A percentile compares a stretch with the other conserved stretches of the same genome.
These are phyloP conservation scores for Ectemnius cavifrons DNA, from an alignment of 2,888 invertebrate genomes.

Conservation along the genomic window DNA sequence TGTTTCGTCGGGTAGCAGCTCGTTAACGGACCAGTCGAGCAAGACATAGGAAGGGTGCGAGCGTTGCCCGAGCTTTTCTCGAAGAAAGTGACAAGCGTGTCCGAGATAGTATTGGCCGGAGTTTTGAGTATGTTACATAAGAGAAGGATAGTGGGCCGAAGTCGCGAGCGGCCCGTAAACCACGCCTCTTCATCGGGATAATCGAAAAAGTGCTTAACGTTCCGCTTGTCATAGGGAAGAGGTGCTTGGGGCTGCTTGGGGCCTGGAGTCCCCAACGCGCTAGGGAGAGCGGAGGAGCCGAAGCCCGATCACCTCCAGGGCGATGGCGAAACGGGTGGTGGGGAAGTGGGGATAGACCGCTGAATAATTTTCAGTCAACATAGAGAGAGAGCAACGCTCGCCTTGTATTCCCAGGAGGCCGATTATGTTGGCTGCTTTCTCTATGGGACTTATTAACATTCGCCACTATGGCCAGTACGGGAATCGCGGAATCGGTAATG, in stretches of 20 bases:
- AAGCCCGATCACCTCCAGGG: too few species aligned
- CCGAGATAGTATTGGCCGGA: slow-evolving; percentile 29
- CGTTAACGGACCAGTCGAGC: neutral
- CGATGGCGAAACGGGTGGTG: too few species aligned
- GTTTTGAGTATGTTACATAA: slow-evolving; percentile 36
- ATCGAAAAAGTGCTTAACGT: slow-evolving; percentile 3
- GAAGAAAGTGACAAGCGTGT: slow-evolving; percentile 5
- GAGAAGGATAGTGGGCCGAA: slow-evolving; percentile 4
- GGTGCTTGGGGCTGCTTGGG: too few species aligned
- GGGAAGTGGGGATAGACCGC: too few species aligned
- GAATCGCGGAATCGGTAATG: too few species aligned
- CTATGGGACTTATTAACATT: too few species aligned
- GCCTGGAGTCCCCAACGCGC: too few species aligned
- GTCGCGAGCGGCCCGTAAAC: slow-evolving; percentile 17
- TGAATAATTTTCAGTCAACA: too few species aligned
- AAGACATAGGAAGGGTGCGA: neutral
- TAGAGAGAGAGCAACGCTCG: neutral
- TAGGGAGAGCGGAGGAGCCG: too few species aligned
- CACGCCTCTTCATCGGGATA: slow-evolving; percentile 20
- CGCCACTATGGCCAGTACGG: too few species aligned
- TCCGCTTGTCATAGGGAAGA: slow-evolving; percentile 20
- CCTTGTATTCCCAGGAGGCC: neutral
- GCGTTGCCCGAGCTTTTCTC: neutral
- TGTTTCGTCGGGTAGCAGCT: neutral
- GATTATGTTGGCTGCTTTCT: neutral